Conservation (phyloP, 1,140 invertebrate species). For the Formica selysi region DNA sequence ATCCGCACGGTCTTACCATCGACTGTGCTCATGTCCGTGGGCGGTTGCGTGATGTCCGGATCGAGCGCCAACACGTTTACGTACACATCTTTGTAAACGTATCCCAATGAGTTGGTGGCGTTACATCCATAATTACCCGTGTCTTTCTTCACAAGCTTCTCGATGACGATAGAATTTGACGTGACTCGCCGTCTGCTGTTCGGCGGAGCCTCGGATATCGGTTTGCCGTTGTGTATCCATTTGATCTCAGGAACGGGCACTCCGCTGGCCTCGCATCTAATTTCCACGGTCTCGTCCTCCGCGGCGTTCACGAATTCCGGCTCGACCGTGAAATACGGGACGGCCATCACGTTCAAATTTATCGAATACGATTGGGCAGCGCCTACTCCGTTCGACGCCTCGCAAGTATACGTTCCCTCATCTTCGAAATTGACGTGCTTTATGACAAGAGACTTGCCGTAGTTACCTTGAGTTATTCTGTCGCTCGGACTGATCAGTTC, state of each 20-base stretch:
- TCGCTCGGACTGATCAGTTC: conserved; percentile 89
- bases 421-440: conserved; percentile 94
- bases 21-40: conserved; percentile 92
- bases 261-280: conserved; percentile 95
- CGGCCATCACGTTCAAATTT: conserved; percentile 92
- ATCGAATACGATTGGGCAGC: conserved; percentile 94
- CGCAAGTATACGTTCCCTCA: conserved; percentile 95
- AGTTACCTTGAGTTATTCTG: conserved; percentile 93
- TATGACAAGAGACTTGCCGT: conserved; percentile 96
- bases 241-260: conserved; percentile 96
- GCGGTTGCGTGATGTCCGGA: conserved; percentile 95
- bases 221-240: conserved; percentile 99
- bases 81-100: conserved; percentile 99
- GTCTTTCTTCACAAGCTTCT: conserved; percentile 94
- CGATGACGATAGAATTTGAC: conserved; percentile 93
- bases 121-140: conserved; percentile 99
- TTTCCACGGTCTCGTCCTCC: conserved; percentile 95
- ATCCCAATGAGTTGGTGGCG: conserved; percentile 98
- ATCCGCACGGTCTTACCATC: conserved; percentile 94
- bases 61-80: conserved; percentile 97
- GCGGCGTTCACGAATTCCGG: conserved; percentile 95
- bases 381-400: conserved; percentile 96
- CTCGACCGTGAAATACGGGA: conserved; percentile 97
- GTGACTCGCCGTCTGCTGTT: conserved; percentile 91
- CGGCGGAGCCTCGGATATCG: conserved; percentile 91